Evolutionary conservation across 1,140 invertebrate genomes (phyloP).

Genomic region (Riptortus pedestris): DNA sequence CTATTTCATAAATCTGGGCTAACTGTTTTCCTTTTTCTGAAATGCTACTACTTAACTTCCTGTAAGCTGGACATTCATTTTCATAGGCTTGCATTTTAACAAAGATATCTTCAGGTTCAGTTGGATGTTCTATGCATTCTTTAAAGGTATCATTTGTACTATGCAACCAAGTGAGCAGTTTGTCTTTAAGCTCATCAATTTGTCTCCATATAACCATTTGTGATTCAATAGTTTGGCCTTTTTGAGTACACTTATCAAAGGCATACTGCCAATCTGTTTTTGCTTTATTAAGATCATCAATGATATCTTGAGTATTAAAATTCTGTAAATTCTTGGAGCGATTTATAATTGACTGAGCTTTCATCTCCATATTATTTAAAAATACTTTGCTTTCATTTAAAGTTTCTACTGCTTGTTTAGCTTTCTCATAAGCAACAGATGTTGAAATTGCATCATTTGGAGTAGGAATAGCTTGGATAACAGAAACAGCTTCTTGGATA

Average conservation of each 20-base stretch:
- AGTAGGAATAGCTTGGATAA: slow-evolving; percentile 39
- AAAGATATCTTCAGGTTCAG: slow-evolving; percentile 67
- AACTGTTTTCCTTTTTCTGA: slow-evolving; percentile 69
- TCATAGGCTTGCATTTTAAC: slow-evolving; percentile 48
- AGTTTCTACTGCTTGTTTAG: slow-evolving; percentile 59
- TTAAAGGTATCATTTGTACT: slow-evolving; percentile 49
- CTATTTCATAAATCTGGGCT: slow-evolving; percentile 61
- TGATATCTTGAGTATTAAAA: slow-evolving; percentile 50
- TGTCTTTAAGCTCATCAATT: slow-evolving; percentile 72
- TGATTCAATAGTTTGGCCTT: slow-evolving; percentile 69
- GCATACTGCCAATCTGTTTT: slow-evolving; percentile 64
- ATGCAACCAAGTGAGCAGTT: slow-evolving; percentile 71
- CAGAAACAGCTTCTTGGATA: slow-evolving; percentile 51
- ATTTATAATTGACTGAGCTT: slow-evolving; percentile 55
- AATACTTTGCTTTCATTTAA: slow-evolving; percentile 61
- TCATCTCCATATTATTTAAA: slow-evolving; percentile 63
- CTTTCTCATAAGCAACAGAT: slow-evolving; percentile 52
- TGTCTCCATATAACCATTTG: slow-evolving; percentile 85
- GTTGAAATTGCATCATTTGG: slow-evolving; percentile 53
- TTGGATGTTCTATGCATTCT: not conserved
- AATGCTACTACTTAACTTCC: slow-evolving; percentile 63
- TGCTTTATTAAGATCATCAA: slow-evolving; percentile 48
- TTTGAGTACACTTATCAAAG: slow-evolving; percentile 55
- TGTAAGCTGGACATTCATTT: slow-evolving; percentile 69
- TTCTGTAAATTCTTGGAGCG: slow-evolving; percentile 62